Evolutionary conservation across 2,113 vertebrate species (phyloP).

Genomic region (Haemorhous mexicanus): DNA sequence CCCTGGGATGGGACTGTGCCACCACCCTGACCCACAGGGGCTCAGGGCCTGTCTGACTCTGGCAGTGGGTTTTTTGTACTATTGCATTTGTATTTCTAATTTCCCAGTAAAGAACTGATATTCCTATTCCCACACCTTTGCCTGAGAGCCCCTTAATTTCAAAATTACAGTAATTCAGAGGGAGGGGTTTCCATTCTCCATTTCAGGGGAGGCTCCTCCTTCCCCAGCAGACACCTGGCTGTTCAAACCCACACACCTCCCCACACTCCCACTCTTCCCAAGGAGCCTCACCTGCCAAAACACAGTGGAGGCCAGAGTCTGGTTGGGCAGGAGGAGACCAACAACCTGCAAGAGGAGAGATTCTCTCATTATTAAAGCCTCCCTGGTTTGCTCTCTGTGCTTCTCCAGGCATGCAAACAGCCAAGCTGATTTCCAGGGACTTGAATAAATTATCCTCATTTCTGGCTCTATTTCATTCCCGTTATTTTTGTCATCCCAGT

Average conservation of each 20-base stretch:
- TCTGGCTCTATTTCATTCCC: not conserved
- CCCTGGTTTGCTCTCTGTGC: not conserved
- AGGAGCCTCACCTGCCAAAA: conserved; percentile 87
- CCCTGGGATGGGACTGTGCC: no score
- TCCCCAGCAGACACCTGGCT: not conserved
- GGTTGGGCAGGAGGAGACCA: conserved; percentile 92
- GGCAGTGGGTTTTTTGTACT: not conserved
- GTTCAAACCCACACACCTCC: not conserved
- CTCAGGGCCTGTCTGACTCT: not conserved
- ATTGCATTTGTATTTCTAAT: not conserved
- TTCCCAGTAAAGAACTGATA: fast-evolving
- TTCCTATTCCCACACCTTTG: not conserved
- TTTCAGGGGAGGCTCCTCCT: not conserved
- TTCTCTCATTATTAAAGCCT: not conserved
- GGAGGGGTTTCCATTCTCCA: not conserved
- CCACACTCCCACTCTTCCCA: not conserved
- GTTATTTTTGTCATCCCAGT: not conserved
- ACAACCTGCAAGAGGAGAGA: conserved; percentile 80
- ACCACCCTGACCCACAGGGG: not conserved
- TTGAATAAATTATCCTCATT: not conserved
- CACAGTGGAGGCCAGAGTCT: conserved; percentile 86
- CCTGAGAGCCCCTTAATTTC: not conserved
- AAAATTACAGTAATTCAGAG: not conserved
- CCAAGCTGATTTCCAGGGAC: not conserved
- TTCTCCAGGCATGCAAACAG: not conserved